phyloP scores from a whole-genome alignment of 2,888 invertebrate genomes.

The Orthonychiurus folsomi region DNA sequence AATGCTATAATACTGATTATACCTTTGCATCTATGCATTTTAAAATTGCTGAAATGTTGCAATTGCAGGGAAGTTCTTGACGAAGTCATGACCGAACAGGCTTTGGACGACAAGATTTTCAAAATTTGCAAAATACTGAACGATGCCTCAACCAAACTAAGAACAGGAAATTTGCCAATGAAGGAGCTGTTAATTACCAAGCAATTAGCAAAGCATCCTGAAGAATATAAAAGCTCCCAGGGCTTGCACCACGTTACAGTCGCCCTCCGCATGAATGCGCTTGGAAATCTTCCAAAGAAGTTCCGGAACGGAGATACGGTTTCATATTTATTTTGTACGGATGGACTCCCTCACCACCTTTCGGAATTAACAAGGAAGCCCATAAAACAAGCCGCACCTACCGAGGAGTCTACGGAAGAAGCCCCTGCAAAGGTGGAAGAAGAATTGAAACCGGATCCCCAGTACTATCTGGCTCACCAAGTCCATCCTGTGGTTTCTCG shows the following conservation, averaged over 20 bases:
- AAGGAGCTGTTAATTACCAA: constrained; percentile 80
- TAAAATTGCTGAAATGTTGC: constrained; percentile 7
- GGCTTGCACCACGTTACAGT: constrained; percentile 81
- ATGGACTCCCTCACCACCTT: constrained; percentile 47
- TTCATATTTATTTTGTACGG: constrained; percentile 78
- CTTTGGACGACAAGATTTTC: constrained; percentile 71
- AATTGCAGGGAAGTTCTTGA: constrained; percentile 70
- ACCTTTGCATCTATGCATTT: background rate
- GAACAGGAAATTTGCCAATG: constrained; percentile 60
- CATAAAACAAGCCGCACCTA: too few species aligned
- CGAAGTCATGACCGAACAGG: constrained; percentile 70
- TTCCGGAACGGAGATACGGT: constrained; percentile 91
- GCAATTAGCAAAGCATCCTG: constrained; percentile 87
- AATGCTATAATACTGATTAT: constrained; percentile 9
- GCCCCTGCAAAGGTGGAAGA: constrained; percentile 5
- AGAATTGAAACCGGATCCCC: constrained; percentile 65
- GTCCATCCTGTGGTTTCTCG: constrained; percentile 92
- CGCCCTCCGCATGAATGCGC: constrained; percentile 75
- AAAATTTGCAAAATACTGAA: constrained; percentile 72
- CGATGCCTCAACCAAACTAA: constrained; percentile 65
- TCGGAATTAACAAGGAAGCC: constrained; percentile 25
- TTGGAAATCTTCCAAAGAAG: constrained; percentile 58
- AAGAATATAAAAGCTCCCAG: constrained; percentile 77
- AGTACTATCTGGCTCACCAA: constrained; percentile 90
- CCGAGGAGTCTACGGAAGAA: constrained; percentile 1